A percentile compares a stretch with the other conserved stretches of the same genome.
Evolutionary conservation across 2,113 vertebrate genomes (phyloP).

Genomic region (Ceratotherium simum): DNA sequence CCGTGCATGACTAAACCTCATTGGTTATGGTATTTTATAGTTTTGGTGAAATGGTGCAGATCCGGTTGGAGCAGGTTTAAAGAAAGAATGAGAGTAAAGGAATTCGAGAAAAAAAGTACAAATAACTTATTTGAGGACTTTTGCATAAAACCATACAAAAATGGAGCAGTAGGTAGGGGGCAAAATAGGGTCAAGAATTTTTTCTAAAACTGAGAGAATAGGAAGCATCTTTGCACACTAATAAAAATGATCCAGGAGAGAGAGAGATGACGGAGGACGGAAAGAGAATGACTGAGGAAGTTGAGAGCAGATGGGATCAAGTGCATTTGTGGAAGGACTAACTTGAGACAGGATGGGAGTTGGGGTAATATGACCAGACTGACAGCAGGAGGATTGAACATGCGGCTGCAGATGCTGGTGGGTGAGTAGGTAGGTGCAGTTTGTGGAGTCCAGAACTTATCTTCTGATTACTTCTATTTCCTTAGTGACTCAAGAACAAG

Average conservation of each 20-base stretch:
- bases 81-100: not conserved
- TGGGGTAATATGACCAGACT: not conserved
- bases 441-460: not conserved
- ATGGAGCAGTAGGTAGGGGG: not conserved
- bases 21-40: not conserved
- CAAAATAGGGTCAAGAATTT: not conserved
- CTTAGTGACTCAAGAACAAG: not conserved
- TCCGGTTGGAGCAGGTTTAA: not conserved
- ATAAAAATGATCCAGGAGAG: not conserved
- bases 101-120: not conserved
- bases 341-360: not conserved
- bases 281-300: not conserved
- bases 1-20: not conserved
- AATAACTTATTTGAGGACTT: not conserved
- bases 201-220: not conserved
- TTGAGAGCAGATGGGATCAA: not conserved
- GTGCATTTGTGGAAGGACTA: not conserved
- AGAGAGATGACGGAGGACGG: not conserved
- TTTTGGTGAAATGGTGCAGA: not conserved
- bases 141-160: not conserved
- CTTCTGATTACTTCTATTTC: not conserved
- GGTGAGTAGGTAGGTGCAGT: not conserved
- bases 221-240: not conserved
- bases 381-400: not conserved
- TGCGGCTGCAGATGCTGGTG: fast-evolving